Conservation (phyloP, 2,888 invertebrate species). For the Agrochola circellaris region DNA sequence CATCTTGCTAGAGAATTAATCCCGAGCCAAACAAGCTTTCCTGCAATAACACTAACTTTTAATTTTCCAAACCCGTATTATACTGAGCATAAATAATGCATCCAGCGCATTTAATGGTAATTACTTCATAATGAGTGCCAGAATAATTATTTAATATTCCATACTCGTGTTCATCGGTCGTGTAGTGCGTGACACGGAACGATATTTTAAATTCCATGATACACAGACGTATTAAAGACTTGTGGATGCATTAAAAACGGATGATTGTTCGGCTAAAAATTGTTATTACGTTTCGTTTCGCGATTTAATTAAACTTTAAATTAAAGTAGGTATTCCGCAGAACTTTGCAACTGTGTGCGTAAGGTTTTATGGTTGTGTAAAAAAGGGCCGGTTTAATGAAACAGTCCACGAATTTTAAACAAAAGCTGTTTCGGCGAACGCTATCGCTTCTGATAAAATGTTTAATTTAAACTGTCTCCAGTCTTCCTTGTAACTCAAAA, state of each 20-base stretch:
- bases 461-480: constrained; percentile 47
- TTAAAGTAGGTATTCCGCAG: constrained; percentile 33
- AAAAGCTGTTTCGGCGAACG: constrained; percentile 41
- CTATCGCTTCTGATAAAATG: constrained; percentile 49
- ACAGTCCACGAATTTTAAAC: constrained; percentile 44
- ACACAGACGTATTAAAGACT: constrained; percentile 57
- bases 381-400: constrained; percentile 45
- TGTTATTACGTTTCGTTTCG: constrained; percentile 48
- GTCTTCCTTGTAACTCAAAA: constrained; percentile 28
- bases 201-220: constrained; percentile 75
- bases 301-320: constrained; percentile 56
- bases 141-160: constrained; percentile 82
- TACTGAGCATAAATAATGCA: constrained; percentile 78
- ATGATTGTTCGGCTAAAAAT: constrained; percentile 40
- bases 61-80: constrained; percentile 26
- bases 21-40: constrained; percentile 5
- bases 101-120: constrained; percentile 81
- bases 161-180: constrained; percentile 69
- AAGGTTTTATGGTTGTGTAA: constrained; percentile 38
- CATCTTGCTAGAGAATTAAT: not conserved
- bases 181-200: constrained; percentile 78
- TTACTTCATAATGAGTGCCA: constrained; percentile 83
- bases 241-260: constrained; percentile 52
- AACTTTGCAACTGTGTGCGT: constrained; percentile 45
- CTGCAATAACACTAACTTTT: constrained; percentile 30